Evolutionary conservation across 1,140 invertebrate genomes (phyloP), one percentile per base, ranked within the genome.

Genomic region (Drosophila melanica): DNA sequence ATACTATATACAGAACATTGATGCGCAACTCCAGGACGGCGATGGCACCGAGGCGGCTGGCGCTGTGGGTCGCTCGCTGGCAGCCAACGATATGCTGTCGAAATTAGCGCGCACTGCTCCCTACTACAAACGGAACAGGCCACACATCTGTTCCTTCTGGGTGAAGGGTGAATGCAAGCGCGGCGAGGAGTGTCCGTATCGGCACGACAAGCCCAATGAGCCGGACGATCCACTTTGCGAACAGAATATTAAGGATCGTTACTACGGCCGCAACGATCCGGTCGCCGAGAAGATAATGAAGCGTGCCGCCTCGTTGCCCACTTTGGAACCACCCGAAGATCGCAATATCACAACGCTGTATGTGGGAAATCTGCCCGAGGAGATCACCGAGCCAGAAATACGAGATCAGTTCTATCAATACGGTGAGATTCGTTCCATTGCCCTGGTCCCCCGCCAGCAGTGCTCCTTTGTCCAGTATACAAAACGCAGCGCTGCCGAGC

Each of bases 71-170:
- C 96, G 96, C 92, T 95, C 96, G 0, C 94, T 96, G 75, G 96
- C 96, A 18, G 95, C 96, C 0, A 96, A 95, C 90, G 98, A 99
- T 87, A 94, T 99, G 82, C 92, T 99, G 11, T 94, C 98, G 90
- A 98, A 99, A 90, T 93, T 99, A 71, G 99, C 99, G 3, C 94
- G 99, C 41, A 99, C 98, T 12, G 97, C 98, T 41, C 99, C 99
- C 0, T 99, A 99, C 92, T 99, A 99, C 90, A 99, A 99, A 90
- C 93, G 99, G 53, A 99, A 99, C 91, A 94, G 98, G 77, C 98
- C 99, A 0, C 99, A 99, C 92, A 99, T 99, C 47, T 99, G 99
- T 92, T 99, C 98, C 0, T 99, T 99, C 92, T 99, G 98, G 98
- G 98, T 99, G 0, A 99, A 99, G 93, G 99, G 99, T 1, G 99